Evolutionary conservation across 2,888 invertebrate species (phyloP), one percentile per base, ranked within the genome.

Genomic region (Frankliniella fusca): DNA sequence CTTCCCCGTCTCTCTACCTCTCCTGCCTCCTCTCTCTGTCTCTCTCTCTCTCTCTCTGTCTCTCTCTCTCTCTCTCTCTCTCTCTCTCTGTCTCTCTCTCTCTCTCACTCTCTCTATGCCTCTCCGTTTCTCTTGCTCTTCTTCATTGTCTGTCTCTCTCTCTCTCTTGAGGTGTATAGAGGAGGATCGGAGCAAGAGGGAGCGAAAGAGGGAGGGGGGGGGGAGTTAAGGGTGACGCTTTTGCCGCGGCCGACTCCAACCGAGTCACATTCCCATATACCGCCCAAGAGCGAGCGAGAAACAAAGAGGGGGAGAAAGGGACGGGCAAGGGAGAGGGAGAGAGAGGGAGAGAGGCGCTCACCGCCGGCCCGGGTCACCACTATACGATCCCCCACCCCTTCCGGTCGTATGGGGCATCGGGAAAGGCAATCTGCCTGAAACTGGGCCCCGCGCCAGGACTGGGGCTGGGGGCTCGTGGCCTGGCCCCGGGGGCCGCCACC

Each of bases 11-110:
- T 38, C 38, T 5, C 5, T 5, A n/a, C 61, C 18, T 15, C 61
- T 7, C 61, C 54, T 54, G 54, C 54, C 15, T 12, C 54, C 83
- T 84, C 84, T 83, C 83, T 82, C 83, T 82, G 82, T 83, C 83
- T 84, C 83, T 83, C 84, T 81, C 81, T 81, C 54, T 18, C 80
- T 15, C 11, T 76, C 48, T 50, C 27, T 65, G 28, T 48, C 10
- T 27, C 20, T 70, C 70, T 76, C 81, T 83, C 84, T 82, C 80
- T 84, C 80, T 83, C 83, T 83, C 83, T 82, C 83, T 81, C 81
- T 61, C 82, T 79, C 82, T 82, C 83, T 83, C 81, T 83, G 76
- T 83, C 80, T 38, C 80, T 80, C 80, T 50, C 81, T 80, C 65
- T 81, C 83, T 81, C 82, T 49, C 65, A 27, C 82, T 76, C 81